Evolutionary conservation across 1,140 invertebrate genomes (phyloP), one percentile per base, ranked within the genome.

Genomic region (Cepaea nemoralis): DNA sequence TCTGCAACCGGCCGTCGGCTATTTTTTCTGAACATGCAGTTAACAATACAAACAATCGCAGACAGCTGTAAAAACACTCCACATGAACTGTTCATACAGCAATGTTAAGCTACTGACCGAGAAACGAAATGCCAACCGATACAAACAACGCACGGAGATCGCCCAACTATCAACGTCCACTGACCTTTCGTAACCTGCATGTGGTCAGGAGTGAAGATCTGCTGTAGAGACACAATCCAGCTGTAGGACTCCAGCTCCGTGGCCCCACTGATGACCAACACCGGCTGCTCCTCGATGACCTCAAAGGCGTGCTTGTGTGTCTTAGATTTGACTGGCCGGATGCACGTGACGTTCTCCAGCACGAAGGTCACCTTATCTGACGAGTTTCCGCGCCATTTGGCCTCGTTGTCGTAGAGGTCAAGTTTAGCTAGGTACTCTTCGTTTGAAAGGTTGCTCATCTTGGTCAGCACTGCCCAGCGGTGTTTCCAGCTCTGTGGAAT

Each of bases 301-400:
- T 88, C 87, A 77, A 88, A 86, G 22, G 86, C 87, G 48, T 83
- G 69, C 0, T 81, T 73, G 27, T 84, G 86, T 10, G 86, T 88
- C 80, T 84, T 87, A 10, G 87, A 88, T 40, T 80, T 86, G 1
- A 84, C 83, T 55, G 31, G 0, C n/a, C 77, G 76, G 40, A 88
- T 79, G 35, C 63, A 80, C 10, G 84, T 86, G 31, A 88, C 82
- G 50, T 83, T 80, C 45, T 88, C 87, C 16, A 88, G 69, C 0
- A 88, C 77, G 59, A 86, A 85, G 39, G 86, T 87, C 16, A 67
- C 79, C 37, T 84, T 84, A 40, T 87, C 85, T 0, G 55, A 67
- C 24, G 76, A 77, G 0, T 76, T 48, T n/a, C 50, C 59, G 8
- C 27, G 55, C 31, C 83, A 81, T 24, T 80, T 75, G 22, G 83